Evolutionary conservation across 2,888 invertebrate species (phyloP).

Genomic region (Homarus gammarus): DNA sequence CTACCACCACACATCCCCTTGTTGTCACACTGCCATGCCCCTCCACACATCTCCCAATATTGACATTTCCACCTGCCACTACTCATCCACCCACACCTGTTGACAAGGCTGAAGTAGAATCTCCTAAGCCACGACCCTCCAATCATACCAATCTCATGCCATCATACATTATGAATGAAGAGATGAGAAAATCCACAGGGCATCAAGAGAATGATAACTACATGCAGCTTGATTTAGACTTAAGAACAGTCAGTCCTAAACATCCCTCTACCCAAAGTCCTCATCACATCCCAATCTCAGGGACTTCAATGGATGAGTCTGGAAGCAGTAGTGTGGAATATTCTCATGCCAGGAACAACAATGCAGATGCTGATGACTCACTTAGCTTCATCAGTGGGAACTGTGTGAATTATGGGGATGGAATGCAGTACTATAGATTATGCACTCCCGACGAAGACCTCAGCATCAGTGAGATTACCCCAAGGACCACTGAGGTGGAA

Average conservation of each 20-base stretch:
- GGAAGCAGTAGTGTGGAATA: neutral
- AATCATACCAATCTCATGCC: conserved; percentile 57
- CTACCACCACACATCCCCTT: neutral
- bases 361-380: conserved; percentile 30
- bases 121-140: conserved; percentile 35
- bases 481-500: neutral
- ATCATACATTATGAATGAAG: conserved; percentile 45
- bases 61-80: neutral
- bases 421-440: conserved; percentile 58
- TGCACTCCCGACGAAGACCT: conserved; percentile 52
- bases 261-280: neutral
- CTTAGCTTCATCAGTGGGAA: conserved; percentile 39
- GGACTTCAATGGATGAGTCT: neutral
- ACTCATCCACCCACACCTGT: neutral
- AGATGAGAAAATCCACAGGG: conserved; percentile 10
- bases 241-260: neutral
- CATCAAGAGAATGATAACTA: neutral
- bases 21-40: neutral
- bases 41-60: neutral
- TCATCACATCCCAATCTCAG: conserved; percentile 11
- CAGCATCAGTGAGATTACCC: neutral
- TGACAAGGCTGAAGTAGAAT: neutral
- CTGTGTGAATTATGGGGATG: conserved; percentile 44
- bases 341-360: conserved; percentile 30
- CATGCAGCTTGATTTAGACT: neutral